Evolutionary conservation across 2,797 vertebrate species (phyloP).

Genomic region (Cyclura pinguis): DNA sequence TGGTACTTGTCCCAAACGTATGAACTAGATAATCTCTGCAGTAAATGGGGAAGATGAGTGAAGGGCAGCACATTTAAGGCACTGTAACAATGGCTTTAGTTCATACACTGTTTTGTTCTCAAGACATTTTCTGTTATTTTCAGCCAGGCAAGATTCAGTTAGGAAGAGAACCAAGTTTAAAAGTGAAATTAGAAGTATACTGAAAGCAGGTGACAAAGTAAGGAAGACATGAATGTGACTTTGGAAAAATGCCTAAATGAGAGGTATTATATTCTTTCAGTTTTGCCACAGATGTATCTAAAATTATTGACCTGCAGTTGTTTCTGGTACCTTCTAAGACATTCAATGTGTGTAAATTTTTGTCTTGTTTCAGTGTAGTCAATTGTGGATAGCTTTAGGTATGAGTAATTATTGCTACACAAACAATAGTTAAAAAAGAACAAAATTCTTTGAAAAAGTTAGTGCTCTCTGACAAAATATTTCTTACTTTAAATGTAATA

Average conservation of each 20-base stretch:
- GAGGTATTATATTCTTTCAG: background rate
- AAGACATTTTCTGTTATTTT: background rate
- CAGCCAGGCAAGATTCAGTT: background rate
- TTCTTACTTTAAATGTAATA: background rate
- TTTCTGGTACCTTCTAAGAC: background rate
- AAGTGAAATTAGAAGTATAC: background rate
- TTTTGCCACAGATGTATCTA: background rate
- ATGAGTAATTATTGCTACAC: background rate
- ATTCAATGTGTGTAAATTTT: rapidly evolving
- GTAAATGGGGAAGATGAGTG: background rate
- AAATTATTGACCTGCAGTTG: background rate
- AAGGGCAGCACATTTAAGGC: background rate
- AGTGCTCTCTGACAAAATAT: background rate
- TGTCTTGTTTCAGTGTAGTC: background rate
- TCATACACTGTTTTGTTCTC: background rate
- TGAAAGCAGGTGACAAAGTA: background rate
- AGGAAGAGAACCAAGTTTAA: background rate
- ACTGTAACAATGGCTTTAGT: background rate
- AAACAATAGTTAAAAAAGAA: rapidly evolving
- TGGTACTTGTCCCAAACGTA: background rate
- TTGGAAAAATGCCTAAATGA: rapidly evolving
- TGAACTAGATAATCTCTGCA: background rate
- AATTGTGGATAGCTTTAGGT: rapidly evolving
- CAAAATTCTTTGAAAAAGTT: rapidly evolving
- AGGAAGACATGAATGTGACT: background rate